phyloP scores from a whole-genome alignment of 2,113 vertebrate species.

The Rafetus swinhoei region DNA sequence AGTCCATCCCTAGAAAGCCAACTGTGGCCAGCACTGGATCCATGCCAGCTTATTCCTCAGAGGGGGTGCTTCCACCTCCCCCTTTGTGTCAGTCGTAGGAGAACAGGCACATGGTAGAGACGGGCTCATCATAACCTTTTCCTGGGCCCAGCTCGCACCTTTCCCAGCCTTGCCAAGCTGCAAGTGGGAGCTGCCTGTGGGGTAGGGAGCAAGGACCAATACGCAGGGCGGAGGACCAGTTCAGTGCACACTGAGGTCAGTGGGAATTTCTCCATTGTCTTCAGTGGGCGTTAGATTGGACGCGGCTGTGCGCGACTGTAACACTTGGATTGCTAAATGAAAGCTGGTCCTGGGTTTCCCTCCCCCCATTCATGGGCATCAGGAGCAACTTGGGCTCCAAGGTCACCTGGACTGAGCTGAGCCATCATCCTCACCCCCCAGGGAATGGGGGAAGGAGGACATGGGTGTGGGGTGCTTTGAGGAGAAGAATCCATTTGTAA shows the following conservation, averaged over 20 bases:
- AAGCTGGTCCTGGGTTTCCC: not conserved
- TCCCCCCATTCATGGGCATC: not conserved
- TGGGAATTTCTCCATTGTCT: not conserved
- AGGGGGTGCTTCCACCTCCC: not conserved
- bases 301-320: not conserved
- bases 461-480: not conserved
- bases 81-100: not conserved
- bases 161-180: not conserved
- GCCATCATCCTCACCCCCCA: not conserved
- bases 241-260: not conserved
- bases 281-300: not conserved
- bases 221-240: not conserved
- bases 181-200: not conserved
- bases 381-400: not conserved
- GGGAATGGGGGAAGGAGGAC: not conserved
- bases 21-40: not conserved
- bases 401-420: not conserved
- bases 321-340: not conserved
- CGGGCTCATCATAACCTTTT: not conserved
- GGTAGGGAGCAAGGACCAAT: not conserved
- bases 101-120: not conserved
- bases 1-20: not conserved
- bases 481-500: constrained; percentile 41
- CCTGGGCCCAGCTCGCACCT: not conserved
- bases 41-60: not conserved